phyloP scores from a whole-genome alignment of 2,888 invertebrate species.

The Punctoribates punctum region DNA sequence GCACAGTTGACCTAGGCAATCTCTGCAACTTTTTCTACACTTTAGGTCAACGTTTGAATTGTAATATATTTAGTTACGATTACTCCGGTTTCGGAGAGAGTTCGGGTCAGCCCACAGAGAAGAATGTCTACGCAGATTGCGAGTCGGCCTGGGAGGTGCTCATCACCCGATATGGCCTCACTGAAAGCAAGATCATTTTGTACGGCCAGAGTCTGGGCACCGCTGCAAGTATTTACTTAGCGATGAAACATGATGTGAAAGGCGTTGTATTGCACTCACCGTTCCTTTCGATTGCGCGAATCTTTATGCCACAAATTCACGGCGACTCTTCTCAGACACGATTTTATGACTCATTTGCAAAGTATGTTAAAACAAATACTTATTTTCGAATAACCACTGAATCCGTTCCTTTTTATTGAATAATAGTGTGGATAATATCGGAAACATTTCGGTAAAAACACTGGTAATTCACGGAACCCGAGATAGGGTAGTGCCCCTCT shows the following conservation, averaged over 20 bases:
- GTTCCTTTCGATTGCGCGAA: slow-evolving; percentile 32
- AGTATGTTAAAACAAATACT: slow-evolving; percentile 28
- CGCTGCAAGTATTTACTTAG: slow-evolving; percentile 27
- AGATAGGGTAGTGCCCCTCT: slow-evolving; percentile 29
- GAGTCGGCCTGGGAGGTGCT: slow-evolving; percentile 30
- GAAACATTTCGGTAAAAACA: background rate
- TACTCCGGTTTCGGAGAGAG: slow-evolving; percentile 41
- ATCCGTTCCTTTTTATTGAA: background rate
- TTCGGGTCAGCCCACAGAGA: slow-evolving; percentile 28
- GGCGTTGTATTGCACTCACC: slow-evolving; percentile 40
- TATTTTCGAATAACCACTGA: background rate
- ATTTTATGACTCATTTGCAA: slow-evolving; percentile 36
- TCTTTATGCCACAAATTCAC: slow-evolving; percentile 18
- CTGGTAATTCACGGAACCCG: slow-evolving; percentile 37
- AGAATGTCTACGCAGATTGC: slow-evolving; percentile 37
- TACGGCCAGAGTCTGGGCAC: slow-evolving; percentile 41
- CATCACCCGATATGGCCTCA: slow-evolving; percentile 10
- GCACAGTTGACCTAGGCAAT: slow-evolving; percentile 39
- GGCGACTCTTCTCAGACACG: background rate
- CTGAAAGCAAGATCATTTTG: slow-evolving; percentile 14
- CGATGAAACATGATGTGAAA: background rate
- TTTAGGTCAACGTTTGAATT: slow-evolving; percentile 9
- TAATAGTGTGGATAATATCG: slow-evolving; percentile 36
- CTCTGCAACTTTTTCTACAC: slow-evolving; percentile 36
- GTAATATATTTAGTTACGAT: slow-evolving; percentile 41